These are phyloP conservation scores for Anadara kagoshimensis DNA, from an alignment of 1,140 invertebrate genomes.

Conservation along the genomic window DNA sequence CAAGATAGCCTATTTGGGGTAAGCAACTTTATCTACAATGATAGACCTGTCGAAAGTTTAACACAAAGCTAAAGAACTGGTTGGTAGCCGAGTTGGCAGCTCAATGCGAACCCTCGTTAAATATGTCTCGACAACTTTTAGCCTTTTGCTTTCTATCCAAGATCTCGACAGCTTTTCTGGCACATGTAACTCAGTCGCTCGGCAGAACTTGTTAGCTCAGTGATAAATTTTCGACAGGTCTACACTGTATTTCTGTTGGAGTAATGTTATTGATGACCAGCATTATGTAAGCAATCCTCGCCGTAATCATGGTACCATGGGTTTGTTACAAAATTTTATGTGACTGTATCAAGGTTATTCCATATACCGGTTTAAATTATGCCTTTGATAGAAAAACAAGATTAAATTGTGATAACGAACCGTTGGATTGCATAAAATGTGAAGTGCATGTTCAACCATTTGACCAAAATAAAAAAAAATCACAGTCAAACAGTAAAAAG, in stretches of 20 bases:
- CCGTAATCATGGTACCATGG: background rate
- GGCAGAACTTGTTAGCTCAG: too few relatives aligned
- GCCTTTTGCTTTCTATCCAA: too few relatives aligned
- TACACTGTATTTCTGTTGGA: too few relatives aligned
- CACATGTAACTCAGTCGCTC: too few relatives aligned
- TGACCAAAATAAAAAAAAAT: background rate
- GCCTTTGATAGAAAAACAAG: background rate
- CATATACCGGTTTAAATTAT: background rate
- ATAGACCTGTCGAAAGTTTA: background rate
- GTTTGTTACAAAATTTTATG: background rate
- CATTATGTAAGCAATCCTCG: background rate
- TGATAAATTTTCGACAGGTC: too few relatives aligned
- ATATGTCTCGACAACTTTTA: background rate
- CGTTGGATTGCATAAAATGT: background rate
- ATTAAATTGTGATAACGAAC: background rate
- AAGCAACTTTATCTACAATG: slow-evolving; percentile 13
- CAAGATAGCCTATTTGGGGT: slow-evolving; percentile 42
- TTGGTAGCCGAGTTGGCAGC: background rate
- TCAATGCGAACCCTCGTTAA: background rate
- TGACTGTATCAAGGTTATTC: background rate
- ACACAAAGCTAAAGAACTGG: background rate
- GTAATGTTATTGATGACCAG: background rate
- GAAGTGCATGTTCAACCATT: background rate
- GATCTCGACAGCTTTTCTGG: too few relatives aligned
- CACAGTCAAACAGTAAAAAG: background rate